Percentiles rank a stretch among this genome's conserved stretches.
Conservation (phyloP, 2,113 vertebrate species). For the Rutilus rutilus region DNA sequence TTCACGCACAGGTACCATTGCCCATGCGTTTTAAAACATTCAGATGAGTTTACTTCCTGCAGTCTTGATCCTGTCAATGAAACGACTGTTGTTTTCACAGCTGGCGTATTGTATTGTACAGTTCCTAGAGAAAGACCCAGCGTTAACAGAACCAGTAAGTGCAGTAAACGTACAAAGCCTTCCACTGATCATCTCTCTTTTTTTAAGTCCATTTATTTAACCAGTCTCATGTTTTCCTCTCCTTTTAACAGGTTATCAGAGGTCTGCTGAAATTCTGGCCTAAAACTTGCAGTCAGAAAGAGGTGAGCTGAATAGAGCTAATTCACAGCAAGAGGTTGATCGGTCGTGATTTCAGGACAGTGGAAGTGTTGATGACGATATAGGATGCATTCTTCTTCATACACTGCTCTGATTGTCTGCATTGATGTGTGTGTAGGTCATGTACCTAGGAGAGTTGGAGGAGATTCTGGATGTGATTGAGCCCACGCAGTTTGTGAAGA, state of each 20-base stretch:
- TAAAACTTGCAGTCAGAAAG: conserved; percentile 99
- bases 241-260: conserved; percentile 87
- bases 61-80: background rate
- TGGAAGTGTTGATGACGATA: background rate
- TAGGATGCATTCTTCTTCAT: background rate
- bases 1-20: conserved; percentile 92
- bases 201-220: background rate
- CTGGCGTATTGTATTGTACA: conserved; percentile 99
- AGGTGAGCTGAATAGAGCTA: conserved; percentile 73
- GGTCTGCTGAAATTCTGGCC: conserved; percentile 99
- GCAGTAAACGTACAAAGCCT: background rate
- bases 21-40: background rate
- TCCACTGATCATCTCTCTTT: background rate
- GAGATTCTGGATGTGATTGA: conserved; percentile 99
- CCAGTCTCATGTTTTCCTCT: background rate
- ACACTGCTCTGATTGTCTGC: background rate
- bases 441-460: conserved; percentile 97
- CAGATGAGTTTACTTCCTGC: background rate
- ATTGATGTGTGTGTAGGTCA: conserved; percentile 80
- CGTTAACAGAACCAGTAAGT: conserved; percentile 97
- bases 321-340: conserved; percentile 26
- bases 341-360: background rate
- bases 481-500: conserved; percentile 97
- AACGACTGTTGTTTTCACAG: conserved; percentile 69
- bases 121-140: conserved; percentile 99